These are phyloP conservation scores for Mimas tiliae DNA, from an alignment of 2,888 invertebrate species.

Conservation along the genomic window DNA sequence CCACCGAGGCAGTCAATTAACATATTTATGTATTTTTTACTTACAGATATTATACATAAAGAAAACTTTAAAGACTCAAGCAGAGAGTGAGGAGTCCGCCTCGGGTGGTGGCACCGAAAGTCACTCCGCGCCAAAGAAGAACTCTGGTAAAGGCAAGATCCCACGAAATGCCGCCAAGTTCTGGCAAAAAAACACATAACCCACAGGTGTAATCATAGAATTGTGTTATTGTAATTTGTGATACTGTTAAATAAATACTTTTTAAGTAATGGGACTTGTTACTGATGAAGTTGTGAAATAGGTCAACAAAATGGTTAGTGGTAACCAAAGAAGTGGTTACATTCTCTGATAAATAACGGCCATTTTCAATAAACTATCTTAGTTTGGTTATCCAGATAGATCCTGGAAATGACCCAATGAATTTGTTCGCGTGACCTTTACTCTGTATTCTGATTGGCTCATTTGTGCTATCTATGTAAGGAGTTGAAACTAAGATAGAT, in stretches of 20 bases:
- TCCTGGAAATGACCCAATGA: too few relatives aligned
- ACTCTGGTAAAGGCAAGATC: slow-evolving; percentile 89
- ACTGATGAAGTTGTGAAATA: not conserved
- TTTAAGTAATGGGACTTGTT: slow-evolving; percentile 28
- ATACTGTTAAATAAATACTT: slow-evolving; percentile 48
- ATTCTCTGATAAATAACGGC: too few relatives aligned
- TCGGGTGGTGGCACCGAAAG: slow-evolving; percentile 86
- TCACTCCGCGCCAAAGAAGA: slow-evolving; percentile 87
- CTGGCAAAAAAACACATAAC: slow-evolving; percentile 86
- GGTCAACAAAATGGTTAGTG: not conserved
- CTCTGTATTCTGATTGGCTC: too few relatives aligned
- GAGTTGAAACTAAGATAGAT: too few relatives aligned
- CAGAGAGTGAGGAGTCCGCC: slow-evolving; percentile 94
- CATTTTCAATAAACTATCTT: too few relatives aligned
- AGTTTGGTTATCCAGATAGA: too few relatives aligned
- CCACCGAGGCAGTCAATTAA: too few relatives aligned
- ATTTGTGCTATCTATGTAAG: too few relatives aligned
- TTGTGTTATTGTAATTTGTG: slow-evolving; percentile 47
- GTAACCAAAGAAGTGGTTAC: too few relatives aligned
- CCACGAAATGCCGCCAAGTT: slow-evolving; percentile 88
- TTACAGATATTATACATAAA: slow-evolving; percentile 93
- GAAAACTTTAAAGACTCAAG: slow-evolving; percentile 93
- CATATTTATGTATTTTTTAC: slow-evolving; percentile 21
- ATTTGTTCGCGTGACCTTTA: too few relatives aligned
- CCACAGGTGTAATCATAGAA: slow-evolving; percentile 35